Conservation (phyloP, 2,797 vertebrate genomes). For the Lepidocolaptes lacrymiger region DNA sequence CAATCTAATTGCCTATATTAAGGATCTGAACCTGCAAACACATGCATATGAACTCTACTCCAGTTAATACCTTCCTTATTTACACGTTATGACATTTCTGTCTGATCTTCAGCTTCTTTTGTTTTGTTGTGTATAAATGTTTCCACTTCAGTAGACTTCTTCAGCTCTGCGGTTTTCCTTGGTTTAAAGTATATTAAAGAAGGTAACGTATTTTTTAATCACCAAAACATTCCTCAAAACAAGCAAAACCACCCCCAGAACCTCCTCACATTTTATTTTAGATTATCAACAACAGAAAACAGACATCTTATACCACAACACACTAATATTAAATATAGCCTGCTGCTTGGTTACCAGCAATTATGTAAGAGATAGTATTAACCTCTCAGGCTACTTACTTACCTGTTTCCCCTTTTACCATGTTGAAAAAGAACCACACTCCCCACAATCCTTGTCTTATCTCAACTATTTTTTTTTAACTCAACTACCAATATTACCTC, state of each 20-base stretch:
- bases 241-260: rapidly evolving
- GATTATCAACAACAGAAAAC: not conserved
- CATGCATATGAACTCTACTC: not conserved
- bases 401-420: not conserved
- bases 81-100: not conserved
- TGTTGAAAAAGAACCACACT: not conserved
- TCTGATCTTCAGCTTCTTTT: not conserved
- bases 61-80: not conserved
- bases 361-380: not conserved
- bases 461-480: not conserved
- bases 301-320: not conserved
- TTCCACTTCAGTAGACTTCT: not conserved
- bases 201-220: not conserved
- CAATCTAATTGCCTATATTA: not conserved
- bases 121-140: not conserved
- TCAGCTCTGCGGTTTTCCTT: not conserved
- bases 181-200: not conserved
- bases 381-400: not conserved
- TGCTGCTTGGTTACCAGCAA: not conserved
- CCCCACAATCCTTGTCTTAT: not conserved
- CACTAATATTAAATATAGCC: not conserved
- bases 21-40: not conserved
- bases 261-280: not conserved
- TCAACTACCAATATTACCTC: not conserved
- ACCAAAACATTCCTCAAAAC: not conserved